Percentiles rank a stretch among this genome's conserved stretches.
phyloP scores from a whole-genome alignment of 2,113 vertebrate genomes.

The Stegastes partitus region DNA sequence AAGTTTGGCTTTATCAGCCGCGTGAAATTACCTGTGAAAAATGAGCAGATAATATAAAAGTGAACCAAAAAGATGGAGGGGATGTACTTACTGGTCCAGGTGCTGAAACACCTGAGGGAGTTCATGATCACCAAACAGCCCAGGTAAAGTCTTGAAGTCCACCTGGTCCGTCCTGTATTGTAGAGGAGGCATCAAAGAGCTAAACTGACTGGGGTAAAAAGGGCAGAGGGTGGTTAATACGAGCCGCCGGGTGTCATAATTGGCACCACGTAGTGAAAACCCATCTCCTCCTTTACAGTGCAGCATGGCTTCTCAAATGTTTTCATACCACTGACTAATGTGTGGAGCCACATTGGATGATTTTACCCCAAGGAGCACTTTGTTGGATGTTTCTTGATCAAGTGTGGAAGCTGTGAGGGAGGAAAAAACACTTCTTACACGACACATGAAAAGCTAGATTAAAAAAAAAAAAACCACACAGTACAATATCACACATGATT shows the following conservation, averaged over 20 bases:
- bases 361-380: conserved; percentile 6
- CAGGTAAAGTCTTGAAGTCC: background rate
- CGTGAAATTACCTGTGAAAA: background rate
- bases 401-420: background rate
- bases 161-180: background rate
- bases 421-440: background rate
- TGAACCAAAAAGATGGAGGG: background rate
- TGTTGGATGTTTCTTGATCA: background rate
- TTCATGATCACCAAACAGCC: background rate
- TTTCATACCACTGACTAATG: conserved; percentile 8
- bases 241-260: background rate
- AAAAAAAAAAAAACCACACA: background rate
- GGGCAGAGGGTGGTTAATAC: background rate
- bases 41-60: background rate
- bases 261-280: background rate
- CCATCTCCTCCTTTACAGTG: background rate
- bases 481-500: background rate
- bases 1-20: too few relatives aligned
- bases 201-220: background rate
- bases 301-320: background rate
- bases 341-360: background rate
- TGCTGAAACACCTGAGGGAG: background rate
- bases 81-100: background rate
- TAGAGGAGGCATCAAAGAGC: background rate
- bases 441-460: too few relatives aligned